A percentile compares a stretch with the other conserved stretches of the same genome.
phyloP scores from a whole-genome alignment of 2,113 vertebrate genomes.

The Arvicanthis niloticus region DNA sequence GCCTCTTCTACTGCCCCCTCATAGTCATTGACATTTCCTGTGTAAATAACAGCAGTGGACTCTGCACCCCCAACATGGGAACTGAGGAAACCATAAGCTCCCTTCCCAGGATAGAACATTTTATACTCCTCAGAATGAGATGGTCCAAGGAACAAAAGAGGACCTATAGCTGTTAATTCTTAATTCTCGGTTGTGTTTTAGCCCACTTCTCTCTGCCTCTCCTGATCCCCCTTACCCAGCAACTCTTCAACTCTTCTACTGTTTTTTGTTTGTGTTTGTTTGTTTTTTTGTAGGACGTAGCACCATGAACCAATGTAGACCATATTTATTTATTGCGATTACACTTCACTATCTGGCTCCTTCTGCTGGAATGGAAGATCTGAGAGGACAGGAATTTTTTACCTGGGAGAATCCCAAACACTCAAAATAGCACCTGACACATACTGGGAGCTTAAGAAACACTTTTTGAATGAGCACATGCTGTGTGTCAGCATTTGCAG shows the following conservation, averaged over 20 bases:
- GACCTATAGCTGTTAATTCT: conserved; percentile 12
- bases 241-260: background rate
- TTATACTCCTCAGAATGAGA: conserved; percentile 2
- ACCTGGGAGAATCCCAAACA: conserved; percentile 43
- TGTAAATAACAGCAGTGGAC: conserved; percentile 75
- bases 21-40: conserved; percentile 74
- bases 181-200: conserved; percentile 37
- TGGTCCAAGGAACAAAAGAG: conserved; percentile 1
- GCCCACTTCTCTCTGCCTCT: background rate
- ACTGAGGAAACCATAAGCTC: conserved; percentile 63
- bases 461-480: conserved; percentile 11
- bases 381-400: conserved; percentile 55
- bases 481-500: conserved; percentile 37
- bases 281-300: background rate
- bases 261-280: background rate
- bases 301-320: background rate
- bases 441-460: conserved; percentile 42
- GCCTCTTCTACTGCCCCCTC: conserved; percentile 23
- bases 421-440: conserved; percentile 65
- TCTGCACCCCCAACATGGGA: conserved; percentile 48
- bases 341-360: conserved; percentile 29
- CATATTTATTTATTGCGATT: conserved; percentile 45
- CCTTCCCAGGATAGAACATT: conserved; percentile 32
- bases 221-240: conserved; percentile 26
- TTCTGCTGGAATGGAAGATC: conserved; percentile 48